A percentile compares a stretch with the other conserved stretches of the same genome.
Evolutionary conservation across 2,113 vertebrate genomes (phyloP).

Genomic region (Thinocorus orbignyianus): DNA sequence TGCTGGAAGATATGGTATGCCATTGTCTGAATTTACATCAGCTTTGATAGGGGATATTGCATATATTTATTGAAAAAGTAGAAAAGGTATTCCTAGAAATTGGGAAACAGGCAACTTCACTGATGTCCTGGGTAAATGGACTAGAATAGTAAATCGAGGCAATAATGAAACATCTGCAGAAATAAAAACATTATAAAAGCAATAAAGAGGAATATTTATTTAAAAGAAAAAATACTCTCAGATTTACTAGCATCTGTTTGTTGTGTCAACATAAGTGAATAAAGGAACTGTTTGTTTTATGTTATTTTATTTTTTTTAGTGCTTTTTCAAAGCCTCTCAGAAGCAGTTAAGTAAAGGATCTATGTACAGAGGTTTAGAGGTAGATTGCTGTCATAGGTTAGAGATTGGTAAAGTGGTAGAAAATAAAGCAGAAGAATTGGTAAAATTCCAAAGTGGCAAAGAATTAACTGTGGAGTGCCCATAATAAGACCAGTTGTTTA

Average conservation of each 20-base stretch:
- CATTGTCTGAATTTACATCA: background rate
- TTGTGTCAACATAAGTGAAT: background rate
- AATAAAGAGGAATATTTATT: background rate
- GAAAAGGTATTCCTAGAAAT: background rate
- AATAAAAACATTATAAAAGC: background rate
- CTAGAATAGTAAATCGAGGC: background rate
- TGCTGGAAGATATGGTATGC: background rate
- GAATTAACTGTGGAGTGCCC: background rate
- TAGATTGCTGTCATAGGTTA: background rate
- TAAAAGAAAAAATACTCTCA: background rate
- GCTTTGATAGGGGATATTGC: background rate
- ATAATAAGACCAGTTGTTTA: slow-evolving; percentile 39
- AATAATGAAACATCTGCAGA: background rate
- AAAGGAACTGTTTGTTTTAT: background rate
- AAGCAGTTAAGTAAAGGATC: background rate
- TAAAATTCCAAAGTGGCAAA: background rate
- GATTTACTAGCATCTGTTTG: background rate
- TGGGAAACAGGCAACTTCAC: background rate
- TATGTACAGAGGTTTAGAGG: background rate
- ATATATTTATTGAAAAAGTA: background rate
- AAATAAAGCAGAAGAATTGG: background rate
- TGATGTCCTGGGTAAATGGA: background rate
- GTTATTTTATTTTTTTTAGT: background rate
- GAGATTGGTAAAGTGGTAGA: background rate
- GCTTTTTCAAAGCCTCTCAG: background rate